These are phyloP conservation scores for Drosophila albomicans DNA, from an alignment of 1,140 invertebrate species.

Conservation along the genomic window DNA sequence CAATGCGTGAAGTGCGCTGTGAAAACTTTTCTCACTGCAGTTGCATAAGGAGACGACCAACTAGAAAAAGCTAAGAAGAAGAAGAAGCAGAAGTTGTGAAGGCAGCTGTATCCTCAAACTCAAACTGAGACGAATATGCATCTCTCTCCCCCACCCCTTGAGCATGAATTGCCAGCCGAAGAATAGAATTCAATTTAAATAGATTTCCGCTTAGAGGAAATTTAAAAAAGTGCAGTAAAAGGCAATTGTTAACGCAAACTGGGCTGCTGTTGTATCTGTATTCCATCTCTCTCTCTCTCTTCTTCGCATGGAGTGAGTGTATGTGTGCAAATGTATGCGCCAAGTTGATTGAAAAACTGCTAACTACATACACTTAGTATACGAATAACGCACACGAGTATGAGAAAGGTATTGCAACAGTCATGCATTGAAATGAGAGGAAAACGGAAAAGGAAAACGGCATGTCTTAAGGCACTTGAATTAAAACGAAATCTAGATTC, in stretches of 20 bases:
- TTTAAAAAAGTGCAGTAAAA: slow-evolving; percentile 71
- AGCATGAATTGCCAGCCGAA: slow-evolving; percentile 68
- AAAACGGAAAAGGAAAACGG: slow-evolving; percentile 43
- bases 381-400: slow-evolving; percentile 37
- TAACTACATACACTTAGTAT: slow-evolving; percentile 71
- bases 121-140: slow-evolving; percentile 43
- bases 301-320: neutral
- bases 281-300: neutral
- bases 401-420: slow-evolving; percentile 44
- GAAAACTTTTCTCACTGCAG: slow-evolving; percentile 67
- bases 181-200: slow-evolving; percentile 83
- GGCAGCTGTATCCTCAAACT: slow-evolving; percentile 22
- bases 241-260: slow-evolving; percentile 74
- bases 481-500: slow-evolving; percentile 54
- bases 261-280: slow-evolving; percentile 22
- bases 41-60: slow-evolving; percentile 16
- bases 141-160: slow-evolving; percentile 19
- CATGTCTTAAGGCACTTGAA: slow-evolving; percentile 30
- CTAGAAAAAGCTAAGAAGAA: slow-evolving; percentile 10
- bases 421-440: slow-evolving; percentile 55
- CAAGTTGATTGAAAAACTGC: slow-evolving; percentile 80
- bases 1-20: slow-evolving; percentile 69
- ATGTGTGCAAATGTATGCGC: slow-evolving; percentile 41
- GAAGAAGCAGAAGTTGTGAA: slow-evolving; percentile 11
- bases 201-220: slow-evolving; percentile 84